Evolutionary conservation across 2,113 vertebrate genomes (phyloP).

Genomic region (Pseudonaja textilis): DNA sequence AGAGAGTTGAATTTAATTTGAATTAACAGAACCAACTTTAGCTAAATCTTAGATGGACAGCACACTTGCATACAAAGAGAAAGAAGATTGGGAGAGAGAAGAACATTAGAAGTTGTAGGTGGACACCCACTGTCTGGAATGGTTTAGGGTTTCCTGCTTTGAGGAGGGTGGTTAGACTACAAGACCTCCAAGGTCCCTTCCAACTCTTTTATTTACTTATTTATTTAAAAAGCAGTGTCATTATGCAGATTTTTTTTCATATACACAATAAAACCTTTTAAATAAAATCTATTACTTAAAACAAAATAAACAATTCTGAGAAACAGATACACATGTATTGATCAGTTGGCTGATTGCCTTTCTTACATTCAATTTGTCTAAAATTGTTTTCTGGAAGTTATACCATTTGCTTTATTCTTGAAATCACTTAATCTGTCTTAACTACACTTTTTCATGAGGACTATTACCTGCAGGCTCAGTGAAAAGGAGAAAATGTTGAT

Average conservation of each 20-base stretch:
- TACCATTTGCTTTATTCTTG: slow-evolving; percentile 34
- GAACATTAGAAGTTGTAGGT: background rate
- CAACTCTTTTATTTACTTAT: background rate
- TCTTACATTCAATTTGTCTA: slow-evolving; percentile 4
- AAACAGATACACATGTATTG: slow-evolving; percentile 37
- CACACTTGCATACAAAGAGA: background rate
- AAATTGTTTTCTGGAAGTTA: background rate
- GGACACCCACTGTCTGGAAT: background rate
- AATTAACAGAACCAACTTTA: slow-evolving; percentile 33
- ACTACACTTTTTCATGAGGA: slow-evolving; percentile 15
- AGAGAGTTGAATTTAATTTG: slow-evolving; percentile 43
- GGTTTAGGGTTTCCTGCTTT: background rate
- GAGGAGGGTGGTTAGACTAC: background rate
- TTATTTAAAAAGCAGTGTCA: slow-evolving; percentile 31
- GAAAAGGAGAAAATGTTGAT: slow-evolving; percentile 28
- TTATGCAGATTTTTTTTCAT: slow-evolving; percentile 1
- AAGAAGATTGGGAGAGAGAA: background rate
- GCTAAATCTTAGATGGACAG: slow-evolving; percentile 18
- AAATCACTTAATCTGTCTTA: slow-evolving; percentile 25
- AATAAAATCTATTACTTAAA: slow-evolving; percentile 47
- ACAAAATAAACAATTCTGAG: slow-evolving; percentile 34
- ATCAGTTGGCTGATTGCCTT: slow-evolving; percentile 18
- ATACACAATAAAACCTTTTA: background rate
- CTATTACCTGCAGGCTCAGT: slow-evolving; percentile 14
- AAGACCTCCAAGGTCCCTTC: background rate